A percentile compares a stretch with the other conserved stretches of the same genome.
Conservation (phyloP, 2,113 vertebrate genomes). For the Scomber japonicus region DNA sequence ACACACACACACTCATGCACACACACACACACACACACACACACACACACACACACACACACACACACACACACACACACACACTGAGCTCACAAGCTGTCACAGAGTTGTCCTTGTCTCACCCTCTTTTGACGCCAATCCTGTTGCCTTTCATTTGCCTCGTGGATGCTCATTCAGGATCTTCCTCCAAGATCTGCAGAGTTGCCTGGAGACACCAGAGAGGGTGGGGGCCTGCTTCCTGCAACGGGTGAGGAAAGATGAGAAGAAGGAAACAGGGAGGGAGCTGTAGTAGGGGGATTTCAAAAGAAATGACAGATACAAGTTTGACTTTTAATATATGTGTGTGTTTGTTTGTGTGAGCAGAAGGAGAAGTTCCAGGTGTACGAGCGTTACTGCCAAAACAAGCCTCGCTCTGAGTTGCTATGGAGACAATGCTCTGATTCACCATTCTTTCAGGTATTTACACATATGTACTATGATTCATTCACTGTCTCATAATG, state of each 20-base stretch:
- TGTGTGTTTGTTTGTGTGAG: constrained; percentile 46
- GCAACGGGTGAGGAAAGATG: constrained; percentile 88
- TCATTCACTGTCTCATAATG: not conserved
- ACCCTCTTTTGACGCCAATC: constrained; percentile 23
- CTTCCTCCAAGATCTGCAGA: constrained; percentile 94
- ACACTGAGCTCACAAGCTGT: constrained; percentile 39
- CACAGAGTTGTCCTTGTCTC: constrained; percentile 14
- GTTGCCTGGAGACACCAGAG: constrained; percentile 91
- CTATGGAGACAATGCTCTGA: constrained; percentile 95
- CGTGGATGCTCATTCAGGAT: constrained; percentile 82
- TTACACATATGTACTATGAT: not conserved
- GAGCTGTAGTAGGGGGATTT: too few relatives aligned
- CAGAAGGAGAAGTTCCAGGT: constrained; percentile 97
- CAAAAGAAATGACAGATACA: too few relatives aligned
- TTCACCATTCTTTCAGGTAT: constrained; percentile 94
- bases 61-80: too few relatives aligned
- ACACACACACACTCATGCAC: constrained; percentile 26
- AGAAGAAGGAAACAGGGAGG: not conserved
- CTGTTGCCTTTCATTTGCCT: constrained; percentile 30
- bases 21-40: constrained; percentile 35
- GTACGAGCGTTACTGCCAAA: constrained; percentile 97
- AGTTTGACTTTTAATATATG: not conserved
- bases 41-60: constrained; percentile 38
- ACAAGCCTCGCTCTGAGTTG: constrained; percentile 93
- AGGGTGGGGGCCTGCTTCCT: constrained; percentile 93